Conservation (phyloP, 2,113 vertebrate genomes). For the Nicator chloris region DNA sequence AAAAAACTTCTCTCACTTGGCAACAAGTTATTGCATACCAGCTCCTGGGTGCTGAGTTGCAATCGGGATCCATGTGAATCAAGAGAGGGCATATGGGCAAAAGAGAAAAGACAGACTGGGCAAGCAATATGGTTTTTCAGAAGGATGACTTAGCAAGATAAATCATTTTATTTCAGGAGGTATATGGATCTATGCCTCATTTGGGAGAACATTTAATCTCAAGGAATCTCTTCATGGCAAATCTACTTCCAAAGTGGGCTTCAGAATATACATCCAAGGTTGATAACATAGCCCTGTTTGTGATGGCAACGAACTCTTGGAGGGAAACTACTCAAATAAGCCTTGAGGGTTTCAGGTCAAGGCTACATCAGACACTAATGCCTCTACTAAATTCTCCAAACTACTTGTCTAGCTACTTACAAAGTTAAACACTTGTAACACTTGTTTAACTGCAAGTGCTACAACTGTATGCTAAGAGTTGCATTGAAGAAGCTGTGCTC, state of each 20-base stretch:
- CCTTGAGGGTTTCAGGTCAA: not conserved
- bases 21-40: not conserved
- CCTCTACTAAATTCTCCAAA: not conserved
- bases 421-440: too few relatives aligned
- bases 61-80: not conserved
- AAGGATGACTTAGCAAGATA: not conserved
- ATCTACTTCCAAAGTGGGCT: not conserved
- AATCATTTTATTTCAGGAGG: not conserved
- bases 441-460: not conserved
- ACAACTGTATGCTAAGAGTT: not conserved
- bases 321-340: not conserved
- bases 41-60: not conserved
- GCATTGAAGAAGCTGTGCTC: not conserved
- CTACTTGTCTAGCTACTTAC: not conserved
- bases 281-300: not conserved
- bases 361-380: not conserved
- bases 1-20: not conserved
- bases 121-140: not conserved
- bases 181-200: not conserved
- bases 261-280: not conserved
- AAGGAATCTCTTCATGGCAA: not conserved
- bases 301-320: not conserved
- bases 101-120: not conserved
- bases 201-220: not conserved
- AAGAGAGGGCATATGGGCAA: not conserved